These are phyloP conservation scores for Hirundo rustica DNA, from an alignment of 2,797 vertebrate species.

Conservation along the genomic window DNA sequence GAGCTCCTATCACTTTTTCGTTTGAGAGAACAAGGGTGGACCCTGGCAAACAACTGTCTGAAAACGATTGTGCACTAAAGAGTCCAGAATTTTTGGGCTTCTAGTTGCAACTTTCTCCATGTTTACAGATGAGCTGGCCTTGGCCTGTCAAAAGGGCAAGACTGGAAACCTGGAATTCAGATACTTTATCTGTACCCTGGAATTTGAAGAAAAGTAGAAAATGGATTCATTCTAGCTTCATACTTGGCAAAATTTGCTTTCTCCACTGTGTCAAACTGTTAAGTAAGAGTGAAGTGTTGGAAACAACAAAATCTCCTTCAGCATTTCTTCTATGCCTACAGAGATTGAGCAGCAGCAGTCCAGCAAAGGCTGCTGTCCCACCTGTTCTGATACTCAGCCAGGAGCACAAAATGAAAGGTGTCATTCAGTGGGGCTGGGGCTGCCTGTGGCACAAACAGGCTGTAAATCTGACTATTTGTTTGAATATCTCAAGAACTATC, in stretches of 20 bases:
- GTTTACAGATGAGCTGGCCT: not conserved
- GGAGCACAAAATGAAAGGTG: not conserved
- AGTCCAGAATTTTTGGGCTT: not conserved
- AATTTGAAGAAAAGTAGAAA: not conserved
- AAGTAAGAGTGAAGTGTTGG: not conserved
- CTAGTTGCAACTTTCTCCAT: not conserved
- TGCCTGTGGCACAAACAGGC: not conserved
- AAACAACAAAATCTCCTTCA: not conserved
- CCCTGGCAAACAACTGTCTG: not conserved
- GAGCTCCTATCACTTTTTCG: not conserved
- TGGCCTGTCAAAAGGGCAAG: not conserved
- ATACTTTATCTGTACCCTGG: not conserved
- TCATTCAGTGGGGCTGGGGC: not conserved
- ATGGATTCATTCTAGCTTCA: not conserved
- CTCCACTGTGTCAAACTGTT: not conserved
- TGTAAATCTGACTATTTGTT: not conserved
- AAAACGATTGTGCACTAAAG: not conserved
- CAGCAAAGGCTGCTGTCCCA: not conserved
- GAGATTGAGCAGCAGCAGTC: not conserved
- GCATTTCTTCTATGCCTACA: not conserved
- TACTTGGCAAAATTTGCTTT: not conserved
- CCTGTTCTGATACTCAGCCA: not conserved
- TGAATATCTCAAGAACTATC: not conserved
- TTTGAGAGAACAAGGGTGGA: not conserved
- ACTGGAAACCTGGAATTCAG: not conserved